phyloP scores from a whole-genome alignment of 2,113 vertebrate genomes.

The Drymodes brunneopygia region DNA sequence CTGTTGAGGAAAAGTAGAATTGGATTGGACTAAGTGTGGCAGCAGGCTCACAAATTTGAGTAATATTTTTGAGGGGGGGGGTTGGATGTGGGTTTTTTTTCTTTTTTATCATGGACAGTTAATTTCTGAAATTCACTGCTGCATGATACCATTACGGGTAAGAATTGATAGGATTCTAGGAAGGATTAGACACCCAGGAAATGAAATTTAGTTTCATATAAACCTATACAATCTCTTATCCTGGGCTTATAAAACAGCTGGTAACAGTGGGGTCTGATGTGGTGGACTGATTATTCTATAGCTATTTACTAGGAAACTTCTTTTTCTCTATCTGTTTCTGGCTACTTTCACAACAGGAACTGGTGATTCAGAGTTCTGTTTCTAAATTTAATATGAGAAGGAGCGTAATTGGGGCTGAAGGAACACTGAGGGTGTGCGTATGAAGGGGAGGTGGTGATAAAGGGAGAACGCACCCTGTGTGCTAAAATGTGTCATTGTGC shows the following conservation, averaged over 20 bases:
- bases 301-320: not conserved
- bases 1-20: not conserved
- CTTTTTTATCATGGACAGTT: not conserved
- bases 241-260: not conserved
- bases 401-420: not conserved
- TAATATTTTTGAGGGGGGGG: fast-evolving
- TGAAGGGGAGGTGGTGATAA: not conserved
- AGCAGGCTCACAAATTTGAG: not conserved
- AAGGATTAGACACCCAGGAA: not conserved
- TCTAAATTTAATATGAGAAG: slow-evolving; percentile 28
- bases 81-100: too few relatives aligned
- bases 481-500: not conserved
- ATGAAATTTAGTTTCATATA: not conserved
- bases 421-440: not conserved
- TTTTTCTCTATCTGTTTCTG: slow-evolving; percentile 10
- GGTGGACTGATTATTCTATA: not conserved
- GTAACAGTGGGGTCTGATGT: not conserved
- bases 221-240: not conserved
- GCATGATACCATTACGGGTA: not conserved
- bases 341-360: slow-evolving; percentile 26
- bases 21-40: not conserved
- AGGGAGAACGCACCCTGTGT: not conserved
- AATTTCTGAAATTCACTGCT: not conserved
- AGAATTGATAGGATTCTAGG: not conserved
- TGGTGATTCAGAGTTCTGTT: slow-evolving; percentile 41